A percentile compares a stretch with the other conserved stretches of the same genome.
Conservation (phyloP, 2,888 invertebrate species). For the Ochropleura plecta region DNA sequence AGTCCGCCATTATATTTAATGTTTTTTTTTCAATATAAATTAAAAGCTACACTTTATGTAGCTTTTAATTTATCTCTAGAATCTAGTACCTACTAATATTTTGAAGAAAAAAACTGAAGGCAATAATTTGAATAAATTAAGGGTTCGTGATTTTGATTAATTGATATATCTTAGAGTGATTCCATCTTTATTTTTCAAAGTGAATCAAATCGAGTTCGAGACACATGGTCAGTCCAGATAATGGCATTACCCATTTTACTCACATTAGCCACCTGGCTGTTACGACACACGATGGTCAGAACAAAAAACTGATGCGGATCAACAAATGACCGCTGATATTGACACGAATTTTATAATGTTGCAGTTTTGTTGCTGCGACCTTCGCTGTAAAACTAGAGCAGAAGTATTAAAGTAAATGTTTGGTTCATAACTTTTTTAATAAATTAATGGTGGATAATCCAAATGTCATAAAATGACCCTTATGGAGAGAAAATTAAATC, state of each 20-base stretch:
- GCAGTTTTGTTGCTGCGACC: constrained; percentile 6
- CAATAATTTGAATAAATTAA: too few species aligned
- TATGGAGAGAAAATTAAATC: too few species aligned
- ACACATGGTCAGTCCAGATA: constrained; percentile 25
- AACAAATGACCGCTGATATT: constrained; percentile 28
- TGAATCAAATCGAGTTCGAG: constrained; percentile 35
- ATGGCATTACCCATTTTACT: not conserved
- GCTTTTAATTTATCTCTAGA: not conserved
- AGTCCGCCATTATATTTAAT: not conserved
- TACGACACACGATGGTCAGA: not conserved
- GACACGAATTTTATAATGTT: constrained; percentile 20
- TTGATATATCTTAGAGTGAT: not conserved
- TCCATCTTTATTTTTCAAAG: not conserved
- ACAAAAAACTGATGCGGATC: constrained; percentile 36
- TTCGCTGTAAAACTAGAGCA: not conserved
- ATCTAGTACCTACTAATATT: not conserved
- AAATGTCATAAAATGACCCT: too few species aligned
- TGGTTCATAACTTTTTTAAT: too few species aligned
- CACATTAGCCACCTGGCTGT: constrained; percentile 32
- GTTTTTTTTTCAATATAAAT: not conserved
- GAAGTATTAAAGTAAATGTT: not conserved
- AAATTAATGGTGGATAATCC: too few species aligned
- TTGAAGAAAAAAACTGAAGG: not conserved
- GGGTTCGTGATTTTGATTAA: not conserved
- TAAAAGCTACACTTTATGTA: too few species aligned